These are phyloP conservation scores for Rhabdophis nuchalis DNA, from an alignment of 2,797 vertebrate species.

Conservation along the genomic window DNA sequence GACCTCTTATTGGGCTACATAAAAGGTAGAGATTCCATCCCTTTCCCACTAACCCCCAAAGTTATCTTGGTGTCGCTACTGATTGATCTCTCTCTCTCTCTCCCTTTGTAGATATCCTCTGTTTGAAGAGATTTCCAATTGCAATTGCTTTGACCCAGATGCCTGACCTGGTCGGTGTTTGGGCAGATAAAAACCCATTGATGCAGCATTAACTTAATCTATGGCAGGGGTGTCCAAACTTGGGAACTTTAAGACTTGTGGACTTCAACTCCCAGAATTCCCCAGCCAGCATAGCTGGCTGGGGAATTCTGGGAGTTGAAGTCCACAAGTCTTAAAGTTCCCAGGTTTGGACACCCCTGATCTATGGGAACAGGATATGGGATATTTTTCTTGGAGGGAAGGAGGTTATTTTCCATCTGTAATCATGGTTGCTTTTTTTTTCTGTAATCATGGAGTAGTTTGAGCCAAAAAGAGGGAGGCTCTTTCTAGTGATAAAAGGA, in stretches of 20 bases:
- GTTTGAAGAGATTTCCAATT: not conserved
- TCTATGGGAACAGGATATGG: not conserved
- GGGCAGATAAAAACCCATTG: not conserved
- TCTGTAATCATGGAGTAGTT: not conserved
- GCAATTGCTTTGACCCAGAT: not conserved
- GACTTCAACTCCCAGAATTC: too few species aligned
- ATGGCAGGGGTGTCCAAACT: too few species aligned
- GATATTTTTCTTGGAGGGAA: not conserved
- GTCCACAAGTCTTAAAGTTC: too few species aligned
- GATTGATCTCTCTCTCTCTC: not conserved
- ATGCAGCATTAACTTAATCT: not conserved
- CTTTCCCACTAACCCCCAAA: not conserved
- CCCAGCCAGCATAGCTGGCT: too few species aligned
- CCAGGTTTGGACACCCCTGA: too few species aligned
- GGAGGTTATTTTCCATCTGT: not conserved
- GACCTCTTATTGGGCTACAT: not conserved
- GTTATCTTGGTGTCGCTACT: not conserved
- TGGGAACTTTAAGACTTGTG: too few species aligned
- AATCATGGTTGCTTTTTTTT: not conserved
- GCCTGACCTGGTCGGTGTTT: not conserved
- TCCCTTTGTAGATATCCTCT: not conserved
- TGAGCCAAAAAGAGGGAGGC: not conserved
- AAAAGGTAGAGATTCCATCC: not conserved
- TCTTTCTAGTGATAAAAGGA: not conserved
- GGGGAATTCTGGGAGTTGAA: too few species aligned